phyloP scores from a whole-genome alignment of 2,113 vertebrate genomes.

The Thalassarche chlororhynchos region DNA sequence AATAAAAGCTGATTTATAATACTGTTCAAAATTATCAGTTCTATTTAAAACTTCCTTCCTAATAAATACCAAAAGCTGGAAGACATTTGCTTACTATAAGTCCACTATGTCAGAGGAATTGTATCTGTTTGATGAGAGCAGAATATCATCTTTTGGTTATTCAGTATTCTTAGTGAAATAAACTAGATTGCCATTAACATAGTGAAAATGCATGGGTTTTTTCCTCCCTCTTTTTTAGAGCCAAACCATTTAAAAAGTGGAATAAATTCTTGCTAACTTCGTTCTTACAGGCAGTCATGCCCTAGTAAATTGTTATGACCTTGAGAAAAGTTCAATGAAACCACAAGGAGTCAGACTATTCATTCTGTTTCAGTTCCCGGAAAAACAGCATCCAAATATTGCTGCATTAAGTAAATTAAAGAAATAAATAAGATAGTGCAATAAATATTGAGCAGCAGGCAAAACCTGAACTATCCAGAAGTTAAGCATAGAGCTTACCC shows the following conservation, averaged over 20 bases:
- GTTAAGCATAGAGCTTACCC: background rate
- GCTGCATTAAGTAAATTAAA: conserved; percentile 1
- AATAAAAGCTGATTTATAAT: background rate
- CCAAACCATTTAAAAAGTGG: background rate
- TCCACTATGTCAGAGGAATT: background rate
- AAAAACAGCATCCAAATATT: background rate
- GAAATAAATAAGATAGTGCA: background rate
- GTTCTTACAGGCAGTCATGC: background rate
- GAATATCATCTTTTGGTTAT: background rate
- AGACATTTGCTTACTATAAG: background rate
- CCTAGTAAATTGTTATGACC: conserved; percentile 11
- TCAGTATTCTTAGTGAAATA: background rate
- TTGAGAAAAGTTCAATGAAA: conserved; percentile 24
- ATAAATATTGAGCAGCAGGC: conserved; percentile 2
- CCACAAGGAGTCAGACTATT: conserved; percentile 22
- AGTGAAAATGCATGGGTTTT: background rate
- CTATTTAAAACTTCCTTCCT: background rate
- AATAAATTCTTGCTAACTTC: background rate
- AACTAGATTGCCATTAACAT: background rate
- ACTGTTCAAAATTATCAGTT: background rate
- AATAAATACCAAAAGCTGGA: background rate
- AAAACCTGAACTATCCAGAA: background rate
- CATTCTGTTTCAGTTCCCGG: background rate
- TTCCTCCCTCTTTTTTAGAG: background rate
- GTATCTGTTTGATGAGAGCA: background rate